Percentiles rank a stretch among this genome's conserved stretches.
These are phyloP conservation scores for Rhizoglyphus robini DNA, from an alignment of 1,140 invertebrate species.

Conservation along the genomic window DNA sequence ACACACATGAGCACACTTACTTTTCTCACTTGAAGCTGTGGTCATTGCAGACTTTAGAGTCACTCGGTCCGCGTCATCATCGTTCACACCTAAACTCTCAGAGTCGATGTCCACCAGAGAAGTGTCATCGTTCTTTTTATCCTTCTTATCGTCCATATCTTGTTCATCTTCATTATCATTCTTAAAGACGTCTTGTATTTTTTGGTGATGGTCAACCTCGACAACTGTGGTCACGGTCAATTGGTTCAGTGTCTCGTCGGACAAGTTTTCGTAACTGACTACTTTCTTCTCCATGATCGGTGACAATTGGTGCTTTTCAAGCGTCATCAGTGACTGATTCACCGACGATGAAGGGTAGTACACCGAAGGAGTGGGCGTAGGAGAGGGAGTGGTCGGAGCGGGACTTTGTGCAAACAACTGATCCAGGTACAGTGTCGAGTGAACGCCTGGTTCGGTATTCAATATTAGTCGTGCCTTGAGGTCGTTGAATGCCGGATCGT, in stretches of 20 bases:
- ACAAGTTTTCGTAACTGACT: not conserved
- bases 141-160: not conserved
- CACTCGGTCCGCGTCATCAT: no score
- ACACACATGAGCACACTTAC: no score
- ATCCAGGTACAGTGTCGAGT: conserved; percentile 75
- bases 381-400: not conserved
- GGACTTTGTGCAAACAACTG: conserved; percentile 24
- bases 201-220: conserved; percentile 1
- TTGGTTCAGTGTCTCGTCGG: not conserved
- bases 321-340: conserved; percentile 4
- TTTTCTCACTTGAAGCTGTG: no score
- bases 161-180: not conserved
- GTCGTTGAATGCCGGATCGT: conserved; percentile 24
- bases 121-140: not conserved
- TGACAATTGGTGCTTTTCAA: conserved; percentile 5
- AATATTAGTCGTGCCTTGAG: conserved; percentile 29
- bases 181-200: not conserved
- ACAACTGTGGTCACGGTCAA: not conserved
- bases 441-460: conserved; percentile 80
- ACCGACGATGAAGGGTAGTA: not conserved
- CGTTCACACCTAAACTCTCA: not conserved
- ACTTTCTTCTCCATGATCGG: conserved; percentile 19
- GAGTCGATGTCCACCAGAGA: not conserved
- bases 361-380: not conserved
- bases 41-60: no score